These are phyloP conservation scores for Trachymyrmex cornetzi DNA, from an alignment of 1,140 invertebrate species.

Conservation along the genomic window DNA sequence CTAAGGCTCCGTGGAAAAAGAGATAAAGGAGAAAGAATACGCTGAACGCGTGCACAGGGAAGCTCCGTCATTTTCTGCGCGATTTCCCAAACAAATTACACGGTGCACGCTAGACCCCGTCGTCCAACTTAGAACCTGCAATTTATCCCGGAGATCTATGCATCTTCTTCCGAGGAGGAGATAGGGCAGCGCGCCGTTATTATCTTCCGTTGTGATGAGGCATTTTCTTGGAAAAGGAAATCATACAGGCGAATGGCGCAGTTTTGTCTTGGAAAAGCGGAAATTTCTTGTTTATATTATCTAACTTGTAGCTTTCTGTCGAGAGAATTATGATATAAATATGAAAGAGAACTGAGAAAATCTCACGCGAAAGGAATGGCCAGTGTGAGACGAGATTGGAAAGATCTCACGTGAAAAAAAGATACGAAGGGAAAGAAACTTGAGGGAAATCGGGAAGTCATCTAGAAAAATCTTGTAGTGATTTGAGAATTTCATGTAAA, in stretches of 20 bases:
- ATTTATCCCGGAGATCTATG: constrained; percentile 54
- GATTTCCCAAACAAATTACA: constrained; percentile 65
- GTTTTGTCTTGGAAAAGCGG: constrained; percentile 10
- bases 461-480: background rate
- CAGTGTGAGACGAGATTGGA: background rate
- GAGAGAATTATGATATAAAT: background rate
- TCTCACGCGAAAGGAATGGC: background rate
- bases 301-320: background rate
- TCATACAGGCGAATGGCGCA: background rate
- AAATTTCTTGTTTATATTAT: background rate
- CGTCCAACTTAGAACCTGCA: constrained; percentile 33
- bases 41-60: constrained; percentile 3
- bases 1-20: constrained; percentile 40
- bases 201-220: background rate
- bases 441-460: background rate
- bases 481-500: background rate
- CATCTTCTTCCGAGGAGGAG: constrained; percentile 34
- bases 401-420: background rate
- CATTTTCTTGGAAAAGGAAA: constrained; percentile 9
- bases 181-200: constrained; percentile 10
- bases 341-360: background rate
- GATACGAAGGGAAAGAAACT: background rate
- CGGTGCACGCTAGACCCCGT: constrained; percentile 29
- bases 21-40: background rate
- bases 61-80: constrained; percentile 61